These are phyloP conservation scores for Agriopis leucophaearia DNA, from an alignment of 2,888 invertebrate species.

Conservation along the genomic window DNA sequence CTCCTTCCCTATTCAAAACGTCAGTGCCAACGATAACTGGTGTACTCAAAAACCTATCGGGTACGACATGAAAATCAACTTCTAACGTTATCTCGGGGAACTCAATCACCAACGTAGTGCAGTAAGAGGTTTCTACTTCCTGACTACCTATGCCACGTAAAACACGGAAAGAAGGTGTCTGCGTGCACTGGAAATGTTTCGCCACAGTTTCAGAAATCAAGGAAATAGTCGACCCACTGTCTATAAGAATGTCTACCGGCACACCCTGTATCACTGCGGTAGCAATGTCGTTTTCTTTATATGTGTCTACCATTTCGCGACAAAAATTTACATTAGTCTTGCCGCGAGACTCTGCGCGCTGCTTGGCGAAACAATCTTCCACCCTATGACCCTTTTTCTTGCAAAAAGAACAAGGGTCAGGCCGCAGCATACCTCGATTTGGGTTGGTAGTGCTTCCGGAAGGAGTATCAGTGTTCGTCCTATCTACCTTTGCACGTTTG, in stretches of 20 bases:
- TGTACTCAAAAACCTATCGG: too few relatives aligned
- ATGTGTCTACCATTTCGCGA: neutral
- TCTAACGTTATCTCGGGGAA: too few relatives aligned
- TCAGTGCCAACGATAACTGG: too few relatives aligned
- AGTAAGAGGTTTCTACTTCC: too few relatives aligned
- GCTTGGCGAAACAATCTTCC: slow-evolving; percentile 44
- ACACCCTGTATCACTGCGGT: slow-evolving; percentile 34
- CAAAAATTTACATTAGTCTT: slow-evolving; percentile 42
- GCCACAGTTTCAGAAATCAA: too few relatives aligned
- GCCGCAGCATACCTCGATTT: neutral
- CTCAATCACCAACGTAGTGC: too few relatives aligned
- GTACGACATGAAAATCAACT: too few relatives aligned
- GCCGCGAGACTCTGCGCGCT: slow-evolving; percentile 10
- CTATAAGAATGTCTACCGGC: slow-evolving; percentile 44
- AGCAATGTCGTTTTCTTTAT: slow-evolving; percentile 12
- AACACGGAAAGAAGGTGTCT: too few relatives aligned
- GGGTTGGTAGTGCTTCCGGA: neutral
- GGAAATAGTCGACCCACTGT: too few relatives aligned
- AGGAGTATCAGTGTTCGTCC: neutral
- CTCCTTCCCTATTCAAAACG: too few relatives aligned
- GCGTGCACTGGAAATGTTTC: too few relatives aligned
- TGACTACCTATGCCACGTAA: too few relatives aligned
- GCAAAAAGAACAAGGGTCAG: slow-evolving; percentile 40
- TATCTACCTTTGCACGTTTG: neutral
- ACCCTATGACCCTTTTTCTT: slow-evolving; percentile 45